Evolutionary conservation across 2,797 vertebrate genomes (phyloP).

Genomic region (Schizothorax lantsangensis): DNA sequence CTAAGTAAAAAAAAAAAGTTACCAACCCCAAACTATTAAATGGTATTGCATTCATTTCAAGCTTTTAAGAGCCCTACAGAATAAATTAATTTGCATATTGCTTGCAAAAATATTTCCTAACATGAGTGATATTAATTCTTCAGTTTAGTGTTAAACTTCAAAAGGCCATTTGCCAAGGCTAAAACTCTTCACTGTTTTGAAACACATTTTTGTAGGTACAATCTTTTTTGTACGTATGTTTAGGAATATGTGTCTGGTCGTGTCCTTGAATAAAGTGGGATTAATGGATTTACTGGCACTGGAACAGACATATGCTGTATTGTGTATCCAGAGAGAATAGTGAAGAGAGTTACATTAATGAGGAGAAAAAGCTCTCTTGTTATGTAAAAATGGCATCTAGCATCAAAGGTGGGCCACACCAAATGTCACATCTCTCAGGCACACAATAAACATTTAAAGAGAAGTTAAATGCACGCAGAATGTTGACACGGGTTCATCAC

Average conservation of each 20-base stretch:
- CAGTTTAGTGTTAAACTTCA: not conserved
- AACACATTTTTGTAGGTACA: not conserved
- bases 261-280: constrained; percentile 14
- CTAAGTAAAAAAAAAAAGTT: not conserved
- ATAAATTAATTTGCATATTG: not conserved
- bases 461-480: constrained; percentile 14
- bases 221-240: not conserved
- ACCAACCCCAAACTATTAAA: not conserved
- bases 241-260: not conserved
- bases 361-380: constrained; percentile 38
- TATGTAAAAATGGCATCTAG: constrained; percentile 42
- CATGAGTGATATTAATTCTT: not conserved
- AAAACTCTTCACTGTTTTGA: not conserved
- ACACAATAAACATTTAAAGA: constrained; percentile 33
- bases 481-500: constrained; percentile 18
- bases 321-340: constrained; percentile 22
- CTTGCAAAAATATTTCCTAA: not conserved
- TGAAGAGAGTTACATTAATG: constrained; percentile 21
- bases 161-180: not conserved
- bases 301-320: constrained; percentile 20
- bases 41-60: not conserved
- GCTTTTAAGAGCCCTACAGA: not conserved
- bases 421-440: constrained; percentile 44
- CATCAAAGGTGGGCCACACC: constrained; percentile 27
- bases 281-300: constrained; percentile 35